Conservation (phyloP, 2,113 vertebrate species). For the Thinocorus orbignyianus region DNA sequence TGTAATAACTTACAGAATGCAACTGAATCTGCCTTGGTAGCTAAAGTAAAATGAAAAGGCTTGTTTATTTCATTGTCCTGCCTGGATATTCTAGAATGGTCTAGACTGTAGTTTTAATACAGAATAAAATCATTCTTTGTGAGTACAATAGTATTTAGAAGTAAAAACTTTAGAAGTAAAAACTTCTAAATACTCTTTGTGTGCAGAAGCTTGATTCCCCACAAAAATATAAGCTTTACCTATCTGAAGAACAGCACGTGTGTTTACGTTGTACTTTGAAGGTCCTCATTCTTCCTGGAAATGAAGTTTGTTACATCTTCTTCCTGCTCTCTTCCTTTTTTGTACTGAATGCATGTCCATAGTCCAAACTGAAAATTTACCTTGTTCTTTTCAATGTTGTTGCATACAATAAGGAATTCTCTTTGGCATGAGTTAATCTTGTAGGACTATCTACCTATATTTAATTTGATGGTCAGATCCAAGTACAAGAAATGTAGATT, state of each 20-base stretch:
- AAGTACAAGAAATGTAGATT: not conserved
- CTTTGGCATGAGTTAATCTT: not conserved
- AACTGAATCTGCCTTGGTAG: not conserved
- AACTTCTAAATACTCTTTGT: not conserved
- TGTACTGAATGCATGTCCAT: accelerated
- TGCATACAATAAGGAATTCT: not conserved
- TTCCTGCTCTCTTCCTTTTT: not conserved
- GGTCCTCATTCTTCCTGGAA: not conserved
- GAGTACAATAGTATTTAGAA: too few species aligned
- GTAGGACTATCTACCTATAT: not conserved
- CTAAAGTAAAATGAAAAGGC: not conserved
- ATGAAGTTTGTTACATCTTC: not conserved
- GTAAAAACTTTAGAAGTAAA: not conserved
- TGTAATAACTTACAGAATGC: not conserved
- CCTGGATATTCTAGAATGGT: not conserved
- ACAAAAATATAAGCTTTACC: not conserved
- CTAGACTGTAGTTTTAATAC: not conserved
- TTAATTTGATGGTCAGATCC: not conserved
- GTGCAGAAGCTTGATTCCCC: not conserved
- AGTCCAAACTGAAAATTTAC: not conserved
- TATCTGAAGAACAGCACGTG: accelerated
- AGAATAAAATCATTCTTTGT: not conserved
- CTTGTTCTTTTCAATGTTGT: not conserved
- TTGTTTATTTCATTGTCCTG: not conserved
- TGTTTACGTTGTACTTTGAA: not conserved